Base-by-base conservation (phyloP, 2,888 invertebrate species). In the Chrysina gloriosa region DNA sequence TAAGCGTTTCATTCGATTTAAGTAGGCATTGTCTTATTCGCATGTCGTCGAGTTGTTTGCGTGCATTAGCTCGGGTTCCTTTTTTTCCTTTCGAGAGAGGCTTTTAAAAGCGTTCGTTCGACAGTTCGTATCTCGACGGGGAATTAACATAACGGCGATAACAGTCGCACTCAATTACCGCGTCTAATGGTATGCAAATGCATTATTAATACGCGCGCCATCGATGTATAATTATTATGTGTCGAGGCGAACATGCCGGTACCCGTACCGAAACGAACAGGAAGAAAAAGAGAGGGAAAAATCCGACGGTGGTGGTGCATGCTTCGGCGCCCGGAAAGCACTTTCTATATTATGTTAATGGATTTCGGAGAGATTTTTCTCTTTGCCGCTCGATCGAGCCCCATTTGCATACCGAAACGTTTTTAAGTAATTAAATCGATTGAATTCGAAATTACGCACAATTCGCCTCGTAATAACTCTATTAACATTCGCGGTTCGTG, bases 111-210 rank as follows among this genome's bases (percentile, higher is more conserved):
- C n/a, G n/a, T n/a, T n/a, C n/a, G n/a, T n/a, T n/a, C n/a, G n/a
- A n/a, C n/a, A n/a, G n/a, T n/a, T n/a, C 25, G 19, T 58, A 58
- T 58, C 58, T 5, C 14, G 29, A 50, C 14, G 39, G 5, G 6
- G 9, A 39, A 36, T 58, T 58, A 58, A 39, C 58, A 58, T 58
- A 58, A 58, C 23, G 19, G 39, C 39, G 58, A 58, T 58, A 58
- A 58, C 58, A 58, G 58, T 58, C 58, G 39, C 58, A 58, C 58
- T 58, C 58, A 58, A 58, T 58, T 58, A 58, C 58, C 39, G 39
- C 23, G 23, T 23, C 58, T 58, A 58, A 58, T 58, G 58, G 39
- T 58, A 58, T 58, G 58, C 25, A 58, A 58, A 58, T 58, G 58
- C 39, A 39, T 58, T 58, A 58, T 58, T 58, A 58, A 58, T 58